Conservation (phyloP, 2,888 invertebrate species). For the Athetis lepigone region DNA sequence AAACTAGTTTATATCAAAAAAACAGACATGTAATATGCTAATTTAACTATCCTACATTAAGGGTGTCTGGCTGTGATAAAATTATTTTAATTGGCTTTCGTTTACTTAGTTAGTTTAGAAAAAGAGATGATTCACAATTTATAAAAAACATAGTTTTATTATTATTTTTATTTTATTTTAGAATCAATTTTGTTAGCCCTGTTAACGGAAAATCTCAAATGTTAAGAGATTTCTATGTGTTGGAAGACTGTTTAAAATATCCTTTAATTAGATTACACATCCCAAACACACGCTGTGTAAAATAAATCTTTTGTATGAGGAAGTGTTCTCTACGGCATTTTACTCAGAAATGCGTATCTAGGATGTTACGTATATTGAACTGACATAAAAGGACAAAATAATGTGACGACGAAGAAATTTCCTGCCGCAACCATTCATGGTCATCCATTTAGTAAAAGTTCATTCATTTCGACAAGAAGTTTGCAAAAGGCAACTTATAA, state of each 20-base stretch:
- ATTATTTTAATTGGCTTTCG: background rate
- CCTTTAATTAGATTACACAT: no score
- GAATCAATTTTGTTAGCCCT: background rate
- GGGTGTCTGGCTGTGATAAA: background rate
- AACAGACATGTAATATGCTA: background rate
- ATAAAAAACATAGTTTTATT: background rate
- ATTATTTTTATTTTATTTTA: no score
- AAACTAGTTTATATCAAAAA: background rate
- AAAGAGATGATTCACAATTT: background rate
- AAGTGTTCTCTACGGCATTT: background rate
- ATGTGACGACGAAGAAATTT: slow-evolving; percentile 20
- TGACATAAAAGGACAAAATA: slow-evolving; percentile 22
- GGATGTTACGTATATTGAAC: background rate
- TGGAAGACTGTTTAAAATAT: no score
- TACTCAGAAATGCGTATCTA: slow-evolving; percentile 18
- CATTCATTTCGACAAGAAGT: slow-evolving; percentile 32
- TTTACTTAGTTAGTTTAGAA: background rate
- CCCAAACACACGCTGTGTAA: no score
- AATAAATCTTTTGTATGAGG: background rate
- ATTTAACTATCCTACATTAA: background rate
- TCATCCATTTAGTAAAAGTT: slow-evolving; percentile 35
- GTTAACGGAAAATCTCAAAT: background rate
- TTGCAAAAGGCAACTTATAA: background rate
- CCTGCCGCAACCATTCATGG: slow-evolving; percentile 2
- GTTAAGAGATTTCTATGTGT: background rate